These are phyloP conservation scores for Digitonthophagus gazella DNA, from an alignment of 2,888 invertebrate species.

Conservation along the genomic window DNA sequence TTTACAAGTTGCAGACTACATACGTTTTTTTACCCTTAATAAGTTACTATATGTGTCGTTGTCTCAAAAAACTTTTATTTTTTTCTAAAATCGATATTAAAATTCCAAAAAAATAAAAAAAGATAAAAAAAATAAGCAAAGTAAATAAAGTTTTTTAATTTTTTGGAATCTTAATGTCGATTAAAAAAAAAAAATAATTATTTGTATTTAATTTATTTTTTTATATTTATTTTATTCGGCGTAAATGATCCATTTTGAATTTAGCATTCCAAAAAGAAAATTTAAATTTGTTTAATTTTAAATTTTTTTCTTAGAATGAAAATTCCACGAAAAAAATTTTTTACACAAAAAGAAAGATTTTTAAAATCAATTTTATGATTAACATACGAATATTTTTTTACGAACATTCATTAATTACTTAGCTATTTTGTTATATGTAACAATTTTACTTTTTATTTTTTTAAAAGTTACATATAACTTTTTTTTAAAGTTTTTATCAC, in stretches of 20 bases:
- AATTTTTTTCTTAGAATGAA: slow-evolving; percentile 1
- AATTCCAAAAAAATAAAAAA: too few species aligned
- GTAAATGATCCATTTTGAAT: slow-evolving; percentile 35
- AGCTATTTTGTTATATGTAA: neutral
- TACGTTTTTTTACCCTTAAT: neutral
- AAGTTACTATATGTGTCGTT: slow-evolving; percentile 51
- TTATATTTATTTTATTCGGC: slow-evolving; percentile 40
- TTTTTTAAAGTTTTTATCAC: neutral
- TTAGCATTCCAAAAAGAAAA: slow-evolving; percentile 16
- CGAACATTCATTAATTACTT: neutral
- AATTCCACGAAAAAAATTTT: slow-evolving; percentile 18
- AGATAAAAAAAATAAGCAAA: slow-evolving; percentile 4
- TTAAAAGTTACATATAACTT: neutral
- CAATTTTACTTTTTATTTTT: neutral
- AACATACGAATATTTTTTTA: neutral
- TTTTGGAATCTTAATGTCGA: slow-evolving; percentile 41
- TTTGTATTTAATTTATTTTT: too few species aligned
- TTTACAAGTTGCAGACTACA: neutral
- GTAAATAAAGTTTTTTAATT: too few species aligned
- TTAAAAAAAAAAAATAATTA: too few species aligned
- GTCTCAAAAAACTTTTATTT: slow-evolving; percentile 49
- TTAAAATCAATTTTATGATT: neutral
- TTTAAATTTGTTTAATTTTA: neutral
- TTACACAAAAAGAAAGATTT: neutral
- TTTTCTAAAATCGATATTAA: too few species aligned